Evolutionary conservation across 2,888 invertebrate species (phyloP).

Genomic region (Acleris emargana): DNA sequence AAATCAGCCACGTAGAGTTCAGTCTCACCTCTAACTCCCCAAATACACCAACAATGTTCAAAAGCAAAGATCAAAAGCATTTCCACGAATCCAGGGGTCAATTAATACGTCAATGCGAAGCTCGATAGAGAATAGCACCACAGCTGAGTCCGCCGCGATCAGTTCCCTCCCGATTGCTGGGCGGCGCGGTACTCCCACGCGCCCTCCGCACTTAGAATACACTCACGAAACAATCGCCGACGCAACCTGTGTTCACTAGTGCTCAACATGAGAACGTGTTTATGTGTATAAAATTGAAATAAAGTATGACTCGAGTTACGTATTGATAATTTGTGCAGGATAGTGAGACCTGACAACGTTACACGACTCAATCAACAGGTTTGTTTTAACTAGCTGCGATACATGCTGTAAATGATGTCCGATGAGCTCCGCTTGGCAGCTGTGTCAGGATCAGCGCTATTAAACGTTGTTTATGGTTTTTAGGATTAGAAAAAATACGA

Average conservation of each 20-base stretch:
- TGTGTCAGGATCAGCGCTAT: slow-evolving; percentile 16
- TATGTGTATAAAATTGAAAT: slow-evolving; percentile 50
- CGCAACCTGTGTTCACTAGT: slow-evolving; percentile 47
- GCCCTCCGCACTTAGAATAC: slow-evolving; percentile 35
- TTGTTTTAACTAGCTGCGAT: slow-evolving; percentile 50
- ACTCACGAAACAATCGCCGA: slow-evolving; percentile 31
- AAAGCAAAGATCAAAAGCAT: slow-evolving; percentile 7
- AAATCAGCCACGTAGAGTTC: too few relatives aligned
- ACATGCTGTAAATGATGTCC: slow-evolving; percentile 32
- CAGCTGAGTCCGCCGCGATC: slow-evolving; percentile 19
- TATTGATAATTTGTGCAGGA: slow-evolving; percentile 57
- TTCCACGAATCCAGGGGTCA: slow-evolving; percentile 23
- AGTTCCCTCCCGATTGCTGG: slow-evolving; percentile 48
- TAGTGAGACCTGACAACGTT: slow-evolving; percentile 51
- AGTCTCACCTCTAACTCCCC: too few relatives aligned
- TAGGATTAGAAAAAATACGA: slow-evolving; percentile 21
- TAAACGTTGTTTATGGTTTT: slow-evolving; percentile 24
- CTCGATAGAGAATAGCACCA: slow-evolving; percentile 17
- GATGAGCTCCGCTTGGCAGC: slow-evolving; percentile 33
- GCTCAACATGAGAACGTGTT: slow-evolving; percentile 49
- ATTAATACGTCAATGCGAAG: slow-evolving; percentile 37
- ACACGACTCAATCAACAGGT: slow-evolving; percentile 66
- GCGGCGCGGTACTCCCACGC: slow-evolving; percentile 36
- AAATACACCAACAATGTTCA: too few relatives aligned
- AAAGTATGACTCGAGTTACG: slow-evolving; percentile 59